Evolutionary conservation across 1,140 invertebrate species (phyloP).

Genomic region (Nasonia giraulti): DNA sequence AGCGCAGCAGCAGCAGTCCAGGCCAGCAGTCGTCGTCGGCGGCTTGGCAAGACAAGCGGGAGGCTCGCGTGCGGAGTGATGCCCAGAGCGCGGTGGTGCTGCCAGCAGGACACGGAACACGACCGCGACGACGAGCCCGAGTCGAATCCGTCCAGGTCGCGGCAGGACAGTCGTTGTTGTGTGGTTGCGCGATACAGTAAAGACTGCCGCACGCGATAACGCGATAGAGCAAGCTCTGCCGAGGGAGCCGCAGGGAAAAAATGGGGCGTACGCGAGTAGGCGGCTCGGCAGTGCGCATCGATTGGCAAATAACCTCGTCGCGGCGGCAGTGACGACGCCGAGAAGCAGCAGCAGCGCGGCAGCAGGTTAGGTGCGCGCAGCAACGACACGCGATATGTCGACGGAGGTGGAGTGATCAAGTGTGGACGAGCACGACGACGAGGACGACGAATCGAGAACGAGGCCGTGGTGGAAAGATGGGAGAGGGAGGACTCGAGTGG

Average conservation of each 20-base stretch:
- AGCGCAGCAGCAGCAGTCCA: slow-evolving; percentile 55
- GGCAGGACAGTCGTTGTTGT: neutral
- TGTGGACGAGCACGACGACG: neutral
- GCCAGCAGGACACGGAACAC: neutral
- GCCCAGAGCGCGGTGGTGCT: slow-evolving; percentile 21
- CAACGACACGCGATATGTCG: slow-evolving; percentile 10
- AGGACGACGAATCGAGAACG: neutral
- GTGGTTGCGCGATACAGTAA: neutral
- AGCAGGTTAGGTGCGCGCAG: slow-evolving; percentile 28
- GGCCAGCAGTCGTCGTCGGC: slow-evolving; percentile 60
- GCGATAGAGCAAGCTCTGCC: no score
- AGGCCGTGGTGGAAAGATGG: neutral
- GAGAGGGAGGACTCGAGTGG: neutral
- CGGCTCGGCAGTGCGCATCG: slow-evolving; percentile 61
- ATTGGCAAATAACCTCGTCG: slow-evolving; percentile 68
- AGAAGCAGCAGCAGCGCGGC: neutral
- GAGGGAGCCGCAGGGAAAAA: neutral
- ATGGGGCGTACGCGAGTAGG: slow-evolving; percentile 62
- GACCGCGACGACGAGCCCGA: neutral
- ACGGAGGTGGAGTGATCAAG: slow-evolving; percentile 1
- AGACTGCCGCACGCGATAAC: neutral
- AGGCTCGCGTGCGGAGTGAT: slow-evolving; percentile 52
- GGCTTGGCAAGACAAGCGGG: slow-evolving; percentile 54
- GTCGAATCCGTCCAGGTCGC: slow-evolving; percentile 24
- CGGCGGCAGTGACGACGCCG: slow-evolving; percentile 19